A percentile compares a stretch with the other conserved stretches of the same genome.
These are phyloP conservation scores for Indicator maculatus DNA, from an alignment of 2,113 vertebrate genomes.

Conservation along the genomic window DNA sequence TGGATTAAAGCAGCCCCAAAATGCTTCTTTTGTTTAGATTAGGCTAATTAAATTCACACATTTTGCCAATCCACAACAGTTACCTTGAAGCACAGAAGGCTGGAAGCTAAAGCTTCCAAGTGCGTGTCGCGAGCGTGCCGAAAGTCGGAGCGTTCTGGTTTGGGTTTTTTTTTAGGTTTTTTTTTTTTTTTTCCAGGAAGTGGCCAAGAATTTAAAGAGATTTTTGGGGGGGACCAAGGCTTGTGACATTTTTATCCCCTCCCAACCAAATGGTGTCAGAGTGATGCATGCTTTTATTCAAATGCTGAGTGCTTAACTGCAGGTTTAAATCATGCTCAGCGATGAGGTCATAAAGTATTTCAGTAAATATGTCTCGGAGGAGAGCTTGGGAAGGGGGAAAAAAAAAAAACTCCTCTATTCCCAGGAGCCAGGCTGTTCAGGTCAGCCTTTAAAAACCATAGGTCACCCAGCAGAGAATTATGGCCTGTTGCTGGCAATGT, in stretches of 20 bases:
- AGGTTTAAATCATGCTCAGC: constrained; percentile 73
- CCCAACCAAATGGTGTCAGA: constrained; percentile 44
- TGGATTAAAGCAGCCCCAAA: constrained; percentile 66
- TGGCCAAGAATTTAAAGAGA: constrained; percentile 39
- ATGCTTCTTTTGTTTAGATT: constrained; percentile 72
- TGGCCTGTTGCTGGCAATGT: constrained; percentile 49
- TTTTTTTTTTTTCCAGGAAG: constrained; percentile 12
- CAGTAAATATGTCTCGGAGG: constrained; percentile 74
- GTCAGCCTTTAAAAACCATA: constrained; percentile 66
- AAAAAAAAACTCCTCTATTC: constrained; percentile 45
- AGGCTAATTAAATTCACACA: constrained; percentile 74
- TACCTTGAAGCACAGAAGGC: constrained; percentile 58
- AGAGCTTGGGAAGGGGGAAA: constrained; percentile 61
- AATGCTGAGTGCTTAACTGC: constrained; percentile 65
- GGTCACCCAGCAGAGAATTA: constrained; percentile 63
- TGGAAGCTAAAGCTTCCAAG: constrained; percentile 38
- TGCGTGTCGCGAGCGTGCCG: neutral
- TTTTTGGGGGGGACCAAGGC: neutral
- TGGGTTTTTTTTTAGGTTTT: too few species aligned
- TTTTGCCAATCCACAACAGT: constrained; percentile 62
- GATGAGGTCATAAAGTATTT: constrained; percentile 78
- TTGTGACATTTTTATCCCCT: constrained; percentile 42
- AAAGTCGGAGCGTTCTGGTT: constrained; percentile 13
- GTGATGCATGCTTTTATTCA: constrained; percentile 75
- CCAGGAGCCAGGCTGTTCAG: constrained; percentile 59